Conservation (phyloP, 2,113 vertebrate genomes). For the Tachysurus vachellii region DNA sequence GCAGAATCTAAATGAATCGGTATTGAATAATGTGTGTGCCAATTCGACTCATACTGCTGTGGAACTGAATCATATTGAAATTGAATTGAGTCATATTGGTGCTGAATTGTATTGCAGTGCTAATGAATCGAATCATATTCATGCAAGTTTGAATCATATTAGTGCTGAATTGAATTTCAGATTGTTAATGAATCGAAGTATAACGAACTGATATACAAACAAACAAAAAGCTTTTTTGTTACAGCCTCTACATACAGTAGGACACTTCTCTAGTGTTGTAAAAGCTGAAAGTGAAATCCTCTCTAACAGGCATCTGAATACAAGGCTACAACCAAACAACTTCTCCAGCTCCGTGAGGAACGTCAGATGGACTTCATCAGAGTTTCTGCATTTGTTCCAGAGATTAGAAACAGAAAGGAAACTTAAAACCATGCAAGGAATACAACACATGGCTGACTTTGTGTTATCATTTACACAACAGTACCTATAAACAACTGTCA, state of each 20-base stretch:
- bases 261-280: neutral
- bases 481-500: neutral
- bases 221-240: neutral
- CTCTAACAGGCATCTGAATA: neutral
- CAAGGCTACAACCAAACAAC: neutral
- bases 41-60: too few species aligned
- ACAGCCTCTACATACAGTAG: neutral
- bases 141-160: neutral
- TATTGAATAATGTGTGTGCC: too few species aligned
- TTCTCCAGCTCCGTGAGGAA: neutral
- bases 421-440: neutral
- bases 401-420: neutral
- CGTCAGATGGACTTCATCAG: neutral
- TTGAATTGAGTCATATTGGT: too few species aligned
- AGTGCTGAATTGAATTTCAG: neutral
- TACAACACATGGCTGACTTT: neutral
- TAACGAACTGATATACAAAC: too few species aligned
- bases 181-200: neutral
- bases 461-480: neutral
- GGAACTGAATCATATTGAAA: too few species aligned
- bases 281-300: neutral
- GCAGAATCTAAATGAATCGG: too few species aligned
- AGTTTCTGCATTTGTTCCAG: neutral
- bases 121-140: too few species aligned
- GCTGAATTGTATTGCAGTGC: too few species aligned